These are phyloP conservation scores for Clarias macrocephalus DNA, from an alignment of 2,113 vertebrate genomes.

Conservation along the genomic window DNA sequence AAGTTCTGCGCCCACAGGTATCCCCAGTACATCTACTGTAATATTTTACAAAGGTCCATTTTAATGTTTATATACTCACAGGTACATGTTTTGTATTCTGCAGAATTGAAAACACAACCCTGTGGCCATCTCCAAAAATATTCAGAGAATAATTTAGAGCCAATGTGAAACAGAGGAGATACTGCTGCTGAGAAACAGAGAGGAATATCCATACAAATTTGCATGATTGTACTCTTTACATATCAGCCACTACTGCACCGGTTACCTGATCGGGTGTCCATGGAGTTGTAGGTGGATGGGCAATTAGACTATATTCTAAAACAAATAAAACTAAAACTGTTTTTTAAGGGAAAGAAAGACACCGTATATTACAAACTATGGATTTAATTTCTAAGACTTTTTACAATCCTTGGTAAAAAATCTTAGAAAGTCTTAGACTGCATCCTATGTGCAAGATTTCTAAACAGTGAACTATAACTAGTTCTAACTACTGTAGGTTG, in stretches of 20 bases:
- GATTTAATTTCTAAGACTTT: not conserved
- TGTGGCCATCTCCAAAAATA: not conserved
- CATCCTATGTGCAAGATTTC: not conserved
- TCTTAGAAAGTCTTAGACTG: not conserved
- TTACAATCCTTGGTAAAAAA: not conserved
- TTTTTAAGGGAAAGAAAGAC: not conserved
- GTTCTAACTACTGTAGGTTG: not conserved
- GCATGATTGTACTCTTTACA: not conserved
- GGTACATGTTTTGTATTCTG: constrained; percentile 12
- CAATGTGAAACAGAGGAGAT: not conserved
- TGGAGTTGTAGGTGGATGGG: not conserved
- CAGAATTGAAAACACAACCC: constrained; percentile 31
- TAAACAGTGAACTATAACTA: not conserved
- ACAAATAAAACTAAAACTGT: not conserved
- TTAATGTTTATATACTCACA: not conserved
- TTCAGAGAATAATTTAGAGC: constrained; percentile 28
- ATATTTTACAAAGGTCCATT: not conserved
- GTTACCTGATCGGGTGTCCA: not conserved
- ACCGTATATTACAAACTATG: not conserved
- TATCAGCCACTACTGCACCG: not conserved
- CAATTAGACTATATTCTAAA: not conserved
- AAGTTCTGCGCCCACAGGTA: constrained; percentile 63
- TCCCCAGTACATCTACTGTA: not conserved
- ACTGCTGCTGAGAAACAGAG: not conserved
- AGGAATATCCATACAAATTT: not conserved